These are phyloP conservation scores for Gymnothorax reevesii DNA, from an alignment of 2,797 vertebrate genomes.

Conservation along the genomic window DNA sequence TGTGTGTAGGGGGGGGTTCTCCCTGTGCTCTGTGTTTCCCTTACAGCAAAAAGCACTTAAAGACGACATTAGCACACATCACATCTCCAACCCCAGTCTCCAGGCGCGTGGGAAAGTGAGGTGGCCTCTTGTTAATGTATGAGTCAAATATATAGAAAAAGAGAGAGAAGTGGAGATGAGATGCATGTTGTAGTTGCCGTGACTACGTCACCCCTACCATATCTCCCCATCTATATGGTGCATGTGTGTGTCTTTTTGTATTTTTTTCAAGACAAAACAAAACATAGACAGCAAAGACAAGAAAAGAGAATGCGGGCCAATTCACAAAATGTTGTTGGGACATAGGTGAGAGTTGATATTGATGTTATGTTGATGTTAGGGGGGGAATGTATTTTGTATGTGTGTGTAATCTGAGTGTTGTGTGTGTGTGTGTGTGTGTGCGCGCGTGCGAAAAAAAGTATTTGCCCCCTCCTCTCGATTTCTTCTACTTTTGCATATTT, in stretches of 20 bases:
- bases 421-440: not conserved
- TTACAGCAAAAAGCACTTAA: conserved; percentile 6
- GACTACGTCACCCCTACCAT: not conserved
- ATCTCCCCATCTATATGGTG: conserved; percentile 6
- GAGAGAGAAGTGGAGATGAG: no score
- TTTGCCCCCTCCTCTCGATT: no score
- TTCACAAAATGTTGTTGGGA: no score
- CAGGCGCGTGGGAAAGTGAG: not conserved
- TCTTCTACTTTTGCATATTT: no score
- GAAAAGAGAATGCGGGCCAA: no score
- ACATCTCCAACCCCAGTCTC: not conserved
- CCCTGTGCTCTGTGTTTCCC: not conserved
- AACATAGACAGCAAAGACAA: no score
- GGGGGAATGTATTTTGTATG: not conserved
- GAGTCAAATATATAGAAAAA: not conserved
- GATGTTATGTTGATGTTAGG: no score
- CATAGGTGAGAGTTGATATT: no score
- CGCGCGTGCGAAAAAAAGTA: not conserved
- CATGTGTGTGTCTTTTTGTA: conserved; percentile 13
- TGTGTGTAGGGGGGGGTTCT: not conserved
- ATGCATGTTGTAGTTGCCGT: conserved; percentile 24
- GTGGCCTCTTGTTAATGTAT: not conserved
- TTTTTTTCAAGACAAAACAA: no score
- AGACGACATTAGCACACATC: not conserved
- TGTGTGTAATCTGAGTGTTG: not conserved